These are phyloP conservation scores for Holothuria scabra DNA, from an alignment of 53 echinoderm and acorn worm genomes.

Conservation along the genomic window DNA sequence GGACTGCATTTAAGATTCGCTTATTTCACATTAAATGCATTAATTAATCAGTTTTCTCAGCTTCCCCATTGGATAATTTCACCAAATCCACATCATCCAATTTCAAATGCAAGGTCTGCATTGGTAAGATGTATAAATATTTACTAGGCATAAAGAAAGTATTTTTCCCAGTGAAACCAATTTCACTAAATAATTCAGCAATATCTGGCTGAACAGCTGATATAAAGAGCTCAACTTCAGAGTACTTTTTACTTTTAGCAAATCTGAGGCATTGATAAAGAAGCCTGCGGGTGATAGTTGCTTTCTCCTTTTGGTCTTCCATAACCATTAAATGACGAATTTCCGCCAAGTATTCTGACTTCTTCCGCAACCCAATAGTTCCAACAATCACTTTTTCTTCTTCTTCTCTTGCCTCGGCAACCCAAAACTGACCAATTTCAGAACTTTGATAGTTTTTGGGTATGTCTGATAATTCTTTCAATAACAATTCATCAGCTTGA, in stretches of 20 bases:
- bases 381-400: conserved; percentile 27
- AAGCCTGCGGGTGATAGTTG: background rate
- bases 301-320: conserved; percentile 3
- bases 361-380: conserved; percentile 8
- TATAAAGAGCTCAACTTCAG: conserved; percentile 8
- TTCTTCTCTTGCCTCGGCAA: background rate
- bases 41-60: no score
- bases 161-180: background rate
- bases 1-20: no score
- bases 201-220: background rate
- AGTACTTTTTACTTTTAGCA: conserved; percentile 6
- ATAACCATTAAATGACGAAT: conserved; percentile 36
- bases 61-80: background rate
- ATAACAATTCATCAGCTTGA: conserved; percentile 4
- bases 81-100: background rate
- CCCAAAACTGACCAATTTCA: conserved; percentile 29
- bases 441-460: background rate
- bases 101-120: conserved; percentile 22
- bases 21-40: no score
- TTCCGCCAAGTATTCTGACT: background rate
- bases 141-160: conserved; percentile 36
- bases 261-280: conserved; percentile 12
- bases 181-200: background rate
- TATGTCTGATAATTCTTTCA: conserved; percentile 43
- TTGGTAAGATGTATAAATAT: conserved; percentile 23